A percentile compares a stretch with the other conserved stretches of the same genome.
Evolutionary conservation across 2,888 invertebrate genomes (phyloP).

Genomic region (Synanthedon vespiformis): DNA sequence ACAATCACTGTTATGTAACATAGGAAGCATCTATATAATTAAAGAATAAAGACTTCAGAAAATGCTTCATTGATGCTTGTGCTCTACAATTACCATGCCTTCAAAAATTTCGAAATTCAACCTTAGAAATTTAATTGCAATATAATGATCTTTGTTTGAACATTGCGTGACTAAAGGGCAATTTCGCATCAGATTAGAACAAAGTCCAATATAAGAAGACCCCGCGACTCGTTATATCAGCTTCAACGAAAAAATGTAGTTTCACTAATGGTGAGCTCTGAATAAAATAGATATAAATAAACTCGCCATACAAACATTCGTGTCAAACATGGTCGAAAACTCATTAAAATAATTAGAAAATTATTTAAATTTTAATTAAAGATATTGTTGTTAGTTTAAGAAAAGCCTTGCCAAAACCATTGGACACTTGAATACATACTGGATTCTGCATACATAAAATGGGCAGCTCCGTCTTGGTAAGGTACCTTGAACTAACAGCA

Average conservation of each 20-base stretch:
- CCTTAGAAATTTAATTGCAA: conserved; percentile 25
- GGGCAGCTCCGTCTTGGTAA: no score
- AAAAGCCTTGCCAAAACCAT: no score
- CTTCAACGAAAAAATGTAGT: no score
- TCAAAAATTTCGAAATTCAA: neutral
- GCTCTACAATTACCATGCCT: neutral
- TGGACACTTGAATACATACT: no score
- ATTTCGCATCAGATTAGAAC: conserved; percentile 14
- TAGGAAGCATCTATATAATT: no score
- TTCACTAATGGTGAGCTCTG: neutral
- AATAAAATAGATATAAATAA: neutral
- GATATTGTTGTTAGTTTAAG: neutral
- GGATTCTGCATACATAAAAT: no score
- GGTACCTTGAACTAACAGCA: no score
- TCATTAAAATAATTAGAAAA: conserved; percentile 23
- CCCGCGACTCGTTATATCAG: neutral
- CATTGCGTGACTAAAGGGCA: conserved; percentile 31
- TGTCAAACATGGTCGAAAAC: conserved; percentile 20
- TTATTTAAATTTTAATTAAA: conserved; percentile 9
- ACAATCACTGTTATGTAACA: no score
- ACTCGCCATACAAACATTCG: conserved; percentile 2
- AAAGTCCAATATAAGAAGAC: neutral
- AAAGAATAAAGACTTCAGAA: no score
- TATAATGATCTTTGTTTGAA: conserved; percentile 17
- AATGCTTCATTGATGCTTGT: no score